phyloP scores from a whole-genome alignment of 2,797 vertebrate species.

The Lepilemur septentrionalis region DNA sequence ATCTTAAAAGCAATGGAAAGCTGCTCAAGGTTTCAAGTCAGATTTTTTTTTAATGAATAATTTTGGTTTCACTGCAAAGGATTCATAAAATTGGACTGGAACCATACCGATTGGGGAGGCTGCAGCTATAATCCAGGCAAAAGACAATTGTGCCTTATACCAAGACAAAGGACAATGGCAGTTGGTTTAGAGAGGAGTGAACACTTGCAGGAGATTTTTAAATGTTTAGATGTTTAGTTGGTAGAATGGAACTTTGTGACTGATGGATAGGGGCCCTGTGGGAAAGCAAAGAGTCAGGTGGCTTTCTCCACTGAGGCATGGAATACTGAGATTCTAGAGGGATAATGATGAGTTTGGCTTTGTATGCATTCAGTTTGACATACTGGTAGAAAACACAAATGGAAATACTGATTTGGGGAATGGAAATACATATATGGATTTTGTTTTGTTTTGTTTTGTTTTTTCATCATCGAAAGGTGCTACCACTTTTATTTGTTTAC shows the following conservation, averaged over 20 bases:
- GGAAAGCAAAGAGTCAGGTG: background rate
- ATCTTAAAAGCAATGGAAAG: background rate
- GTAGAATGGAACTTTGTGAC: too few species aligned
- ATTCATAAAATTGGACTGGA: background rate
- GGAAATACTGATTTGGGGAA: background rate
- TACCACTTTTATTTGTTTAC: constrained; percentile 79
- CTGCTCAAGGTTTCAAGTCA: background rate
- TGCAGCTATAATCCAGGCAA: background rate
- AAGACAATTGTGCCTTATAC: background rate
- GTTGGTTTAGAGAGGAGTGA: background rate
- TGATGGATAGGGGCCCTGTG: background rate
- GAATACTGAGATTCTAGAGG: background rate
- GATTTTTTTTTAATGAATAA: background rate
- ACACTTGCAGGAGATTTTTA: background rate
- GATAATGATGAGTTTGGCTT: background rate
- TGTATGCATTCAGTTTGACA: background rate
- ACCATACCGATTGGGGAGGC: background rate
- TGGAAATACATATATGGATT: background rate
- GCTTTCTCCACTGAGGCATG: too few species aligned
- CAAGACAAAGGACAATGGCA: background rate
- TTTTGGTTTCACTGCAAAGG: background rate
- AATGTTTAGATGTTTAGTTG: background rate
- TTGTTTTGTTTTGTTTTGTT: too few species aligned
- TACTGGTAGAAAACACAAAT: background rate
- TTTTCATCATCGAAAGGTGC: constrained; percentile 63